A percentile compares a stretch with the other conserved stretches of the same genome.
phyloP scores from a whole-genome alignment of 2,797 vertebrate genomes.

The Phoebastria nigripes region DNA sequence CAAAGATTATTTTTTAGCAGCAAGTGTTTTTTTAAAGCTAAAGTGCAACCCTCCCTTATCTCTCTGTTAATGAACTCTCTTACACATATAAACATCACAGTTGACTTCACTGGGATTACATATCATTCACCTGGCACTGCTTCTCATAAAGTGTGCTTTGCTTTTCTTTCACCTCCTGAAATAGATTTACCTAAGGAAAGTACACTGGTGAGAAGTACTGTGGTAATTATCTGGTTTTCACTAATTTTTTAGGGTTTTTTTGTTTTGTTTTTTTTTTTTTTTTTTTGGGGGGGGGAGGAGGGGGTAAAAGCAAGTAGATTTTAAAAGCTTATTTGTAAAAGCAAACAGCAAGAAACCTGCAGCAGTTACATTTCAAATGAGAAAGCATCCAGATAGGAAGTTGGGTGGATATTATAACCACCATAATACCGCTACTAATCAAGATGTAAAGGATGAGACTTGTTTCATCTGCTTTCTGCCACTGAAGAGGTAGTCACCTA shows the following conservation, averaged over 20 bases:
- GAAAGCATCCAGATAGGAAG: not conserved
- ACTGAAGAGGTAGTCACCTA: not conserved
- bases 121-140: not conserved
- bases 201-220: not conserved
- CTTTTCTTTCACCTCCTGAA: not conserved
- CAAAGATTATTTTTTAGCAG: not conserved
- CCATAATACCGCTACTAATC: not conserved
- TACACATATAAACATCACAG: not conserved
- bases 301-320: not conserved
- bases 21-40: not conserved
- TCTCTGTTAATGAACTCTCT: not conserved
- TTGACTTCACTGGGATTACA: not conserved
- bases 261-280: not conserved
- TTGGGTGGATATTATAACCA: not conserved
- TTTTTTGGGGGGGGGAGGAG: accelerated
- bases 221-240: not conserved
- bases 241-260: not conserved
- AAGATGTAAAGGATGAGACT: not conserved
- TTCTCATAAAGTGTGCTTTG: not conserved
- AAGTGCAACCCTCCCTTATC: accelerated
- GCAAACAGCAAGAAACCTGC: not conserved
- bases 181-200: not conserved
- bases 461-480: not conserved
- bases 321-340: not conserved
- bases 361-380: not conserved